Evolutionary conservation across 2,113 vertebrate species (phyloP).

Genomic region (Danio rerio): GRCz12tu NC_133198.1:37225001-37225500

Average conservation of each 20-base stretch:
- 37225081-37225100: neutral
- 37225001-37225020: too few species aligned
- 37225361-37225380: neutral
- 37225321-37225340: neutral
- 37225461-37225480: slow-evolving; percentile 30
- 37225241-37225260: slow-evolving; percentile 6
- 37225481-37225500: slow-evolving; percentile 19
- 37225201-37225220: neutral
- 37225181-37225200: slow-evolving; percentile 7
- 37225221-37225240: neutral
- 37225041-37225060: neutral
- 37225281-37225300: neutral
- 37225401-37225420: slow-evolving; percentile 37
- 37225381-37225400: neutral
- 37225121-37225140: neutral
- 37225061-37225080: neutral
- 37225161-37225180: neutral
- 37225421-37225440: slow-evolving; percentile 34
- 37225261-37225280: slow-evolving; percentile 18
- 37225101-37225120: neutral
- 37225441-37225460: slow-evolving; percentile 50
- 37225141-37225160: neutral
- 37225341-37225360: slow-evolving; percentile 20
- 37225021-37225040: too few species aligned
- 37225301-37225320: neutral